A percentile compares a stretch with the other conserved stretches of the same genome.
Conservation (phyloP, 2,888 invertebrate species). For the Epistrophella euchroma region DNA sequence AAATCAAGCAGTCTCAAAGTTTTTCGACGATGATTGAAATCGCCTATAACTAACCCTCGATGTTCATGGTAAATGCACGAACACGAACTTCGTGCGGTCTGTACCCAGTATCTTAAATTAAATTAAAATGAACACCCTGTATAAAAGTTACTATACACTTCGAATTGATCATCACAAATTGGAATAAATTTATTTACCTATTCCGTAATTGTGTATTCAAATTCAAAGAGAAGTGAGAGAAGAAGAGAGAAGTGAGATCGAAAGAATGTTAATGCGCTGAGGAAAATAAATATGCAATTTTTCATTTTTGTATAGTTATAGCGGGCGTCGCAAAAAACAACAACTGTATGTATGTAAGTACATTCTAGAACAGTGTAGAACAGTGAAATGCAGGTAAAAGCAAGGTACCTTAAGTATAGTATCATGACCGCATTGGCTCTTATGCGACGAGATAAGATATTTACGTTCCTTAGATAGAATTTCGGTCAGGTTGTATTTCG, state of each 20-base stretch:
- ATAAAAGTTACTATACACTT: not conserved
- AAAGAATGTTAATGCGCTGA: not conserved
- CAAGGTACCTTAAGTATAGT: conserved; percentile 3
- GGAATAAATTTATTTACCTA: conserved; percentile 47
- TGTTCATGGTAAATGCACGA: no score
- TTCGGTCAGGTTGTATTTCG: not conserved
- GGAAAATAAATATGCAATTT: conserved; percentile 31
- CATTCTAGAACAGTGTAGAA: not conserved
- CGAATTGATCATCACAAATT: conserved; percentile 23
- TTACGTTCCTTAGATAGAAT: conserved; percentile 11
- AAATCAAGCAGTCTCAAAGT: no score
- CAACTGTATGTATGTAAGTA: not conserved
- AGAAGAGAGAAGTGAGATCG: not conserved
- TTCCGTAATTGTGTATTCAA: conserved; percentile 21
- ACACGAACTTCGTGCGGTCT: no score
- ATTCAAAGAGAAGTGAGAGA: no score
- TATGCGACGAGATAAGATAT: conserved; percentile 4
- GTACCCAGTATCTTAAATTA: no score
- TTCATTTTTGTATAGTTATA: conserved; percentile 46
- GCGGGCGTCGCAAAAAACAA: conserved; percentile 28
- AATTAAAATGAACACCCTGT: not conserved
- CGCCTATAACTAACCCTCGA: no score
- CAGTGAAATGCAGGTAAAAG: not conserved
- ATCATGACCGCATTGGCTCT: conserved; percentile 31
- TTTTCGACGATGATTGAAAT: no score